Conservation (phyloP, 2,888 invertebrate genomes). For the Hyposoter dolosus region DNA sequence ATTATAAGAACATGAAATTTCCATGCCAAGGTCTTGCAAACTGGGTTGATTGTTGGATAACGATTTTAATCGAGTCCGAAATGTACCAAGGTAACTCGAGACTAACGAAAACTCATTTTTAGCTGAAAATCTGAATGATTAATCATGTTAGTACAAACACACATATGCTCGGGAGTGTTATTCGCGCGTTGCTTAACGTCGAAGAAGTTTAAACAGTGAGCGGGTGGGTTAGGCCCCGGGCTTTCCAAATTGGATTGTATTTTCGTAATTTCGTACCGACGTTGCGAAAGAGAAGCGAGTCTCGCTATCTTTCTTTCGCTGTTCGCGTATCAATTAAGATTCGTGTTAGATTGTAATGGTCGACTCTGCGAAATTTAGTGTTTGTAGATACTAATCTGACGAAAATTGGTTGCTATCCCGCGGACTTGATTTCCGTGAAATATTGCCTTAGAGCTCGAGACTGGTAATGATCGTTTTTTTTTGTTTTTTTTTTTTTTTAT, state of each 20-base stretch:
- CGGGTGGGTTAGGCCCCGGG: slow-evolving; percentile 11
- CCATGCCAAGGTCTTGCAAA: slow-evolving; percentile 46
- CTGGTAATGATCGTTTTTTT: slow-evolving; percentile 71
- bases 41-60: slow-evolving; percentile 51
- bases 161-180: slow-evolving; percentile 19
- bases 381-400: slow-evolving; percentile 44
- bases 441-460: slow-evolving; percentile 54
- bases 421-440: slow-evolving; percentile 37
- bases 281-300: background rate
- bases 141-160: slow-evolving; percentile 49
- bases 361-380: slow-evolving; percentile 50
- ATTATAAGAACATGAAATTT: background rate
- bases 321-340: slow-evolving; percentile 61
- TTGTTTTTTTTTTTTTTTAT: slow-evolving; percentile 67
- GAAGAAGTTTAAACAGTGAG: background rate
- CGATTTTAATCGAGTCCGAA: slow-evolving; percentile 26
- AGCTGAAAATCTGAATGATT: slow-evolving; percentile 45
- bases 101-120: slow-evolving; percentile 43
- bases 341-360: slow-evolving; percentile 40
- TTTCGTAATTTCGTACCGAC: slow-evolving; percentile 48
- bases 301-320: background rate
- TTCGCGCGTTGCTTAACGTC: slow-evolving; percentile 52
- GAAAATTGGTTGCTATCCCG: slow-evolving; percentile 23
- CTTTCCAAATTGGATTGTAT: slow-evolving; percentile 63
- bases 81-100: slow-evolving; percentile 53